A percentile compares a stretch with the other conserved stretches of the same genome.
Conservation (phyloP, 2,797 vertebrate genomes). For the Molossus molossus region DNA sequence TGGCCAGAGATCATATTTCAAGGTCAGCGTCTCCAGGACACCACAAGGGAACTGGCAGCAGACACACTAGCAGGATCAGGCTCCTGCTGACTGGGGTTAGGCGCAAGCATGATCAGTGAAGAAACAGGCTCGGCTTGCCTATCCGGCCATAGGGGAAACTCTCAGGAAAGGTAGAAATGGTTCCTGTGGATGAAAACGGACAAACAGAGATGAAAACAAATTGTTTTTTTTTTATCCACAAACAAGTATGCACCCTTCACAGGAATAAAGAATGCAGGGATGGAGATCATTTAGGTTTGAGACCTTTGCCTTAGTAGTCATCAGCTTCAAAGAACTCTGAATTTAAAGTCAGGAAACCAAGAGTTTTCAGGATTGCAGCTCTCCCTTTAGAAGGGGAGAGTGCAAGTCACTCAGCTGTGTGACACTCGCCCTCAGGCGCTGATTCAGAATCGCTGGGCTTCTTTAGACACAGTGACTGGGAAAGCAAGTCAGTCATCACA, state of each 20-base stretch:
- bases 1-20: background rate
- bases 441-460: conserved; percentile 31
- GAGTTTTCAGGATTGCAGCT: background rate
- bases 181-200: conserved; percentile 33
- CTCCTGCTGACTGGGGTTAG: background rate
- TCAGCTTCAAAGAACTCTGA: background rate
- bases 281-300: background rate
- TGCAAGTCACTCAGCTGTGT: background rate
- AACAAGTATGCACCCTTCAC: background rate
- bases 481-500: conserved; percentile 66
- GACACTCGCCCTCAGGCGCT: background rate
- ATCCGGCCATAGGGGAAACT: background rate
- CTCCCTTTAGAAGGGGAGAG: background rate
- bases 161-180: conserved; percentile 45
- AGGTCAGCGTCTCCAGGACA: background rate
- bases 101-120: background rate
- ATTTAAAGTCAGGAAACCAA: background rate
- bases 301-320: background rate
- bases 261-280: conserved; percentile 25
- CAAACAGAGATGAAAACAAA: background rate
- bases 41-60: background rate
- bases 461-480: conserved; percentile 66
- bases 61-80: background rate
- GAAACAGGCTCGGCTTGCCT: conserved; percentile 28
- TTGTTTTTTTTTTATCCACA: background rate